A percentile compares a stretch with the other conserved stretches of the same genome.
Conservation (phyloP, 2,797 vertebrate species). For the Amblyraja radiata region DNA sequence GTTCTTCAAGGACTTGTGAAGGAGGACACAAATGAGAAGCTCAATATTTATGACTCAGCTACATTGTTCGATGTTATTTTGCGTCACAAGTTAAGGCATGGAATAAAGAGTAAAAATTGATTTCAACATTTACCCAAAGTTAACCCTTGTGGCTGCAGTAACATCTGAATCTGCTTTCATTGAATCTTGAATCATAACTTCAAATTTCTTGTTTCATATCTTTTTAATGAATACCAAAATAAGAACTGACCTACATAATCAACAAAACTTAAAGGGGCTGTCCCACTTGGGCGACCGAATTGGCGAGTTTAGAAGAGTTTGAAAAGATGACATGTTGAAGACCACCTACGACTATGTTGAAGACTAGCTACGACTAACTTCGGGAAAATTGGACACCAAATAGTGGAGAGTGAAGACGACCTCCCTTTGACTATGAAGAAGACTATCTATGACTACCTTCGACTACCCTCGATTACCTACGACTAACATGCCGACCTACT, state of each 20-base stretch:
- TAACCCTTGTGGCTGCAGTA: not conserved
- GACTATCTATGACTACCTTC: too few species aligned
- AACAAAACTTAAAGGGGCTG: not conserved
- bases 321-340: too few species aligned
- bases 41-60: not conserved
- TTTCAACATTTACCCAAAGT: not conserved
- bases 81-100: not conserved
- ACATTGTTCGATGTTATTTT: not conserved
- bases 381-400: too few species aligned
- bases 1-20: not conserved
- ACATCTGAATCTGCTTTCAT: not conserved
- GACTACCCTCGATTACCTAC: too few species aligned
- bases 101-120: not conserved
- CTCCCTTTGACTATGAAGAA: too few species aligned
- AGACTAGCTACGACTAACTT: too few species aligned
- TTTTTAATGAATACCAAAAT: not conserved
- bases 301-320: too few species aligned
- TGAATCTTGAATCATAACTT: not conserved
- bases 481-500: too few species aligned
- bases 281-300: too few species aligned
- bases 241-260: not conserved
- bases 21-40: not conserved
- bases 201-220: not conserved
- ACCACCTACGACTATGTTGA: too few species aligned
- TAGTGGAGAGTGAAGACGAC: too few species aligned